Evolutionary conservation across 2,888 invertebrate species (phyloP), one percentile per base, ranked within the genome.

Genomic region (Subacronicta megacephala): DNA sequence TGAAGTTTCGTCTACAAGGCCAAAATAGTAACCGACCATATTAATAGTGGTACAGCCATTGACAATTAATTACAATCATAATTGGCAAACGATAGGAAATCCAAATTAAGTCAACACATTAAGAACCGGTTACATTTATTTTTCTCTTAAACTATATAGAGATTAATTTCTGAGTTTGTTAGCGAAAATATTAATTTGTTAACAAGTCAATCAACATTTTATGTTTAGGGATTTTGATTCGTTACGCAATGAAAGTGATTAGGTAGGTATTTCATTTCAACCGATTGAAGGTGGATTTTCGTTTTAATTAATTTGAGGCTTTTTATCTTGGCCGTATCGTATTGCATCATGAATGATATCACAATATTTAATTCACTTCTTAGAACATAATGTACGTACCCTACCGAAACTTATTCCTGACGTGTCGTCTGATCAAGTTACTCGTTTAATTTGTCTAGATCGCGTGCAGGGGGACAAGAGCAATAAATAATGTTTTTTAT

Each of bases 401-500:
- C 73, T 77, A 85, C 85, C 80, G 77, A 85, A 86, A 85, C 79
- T 78, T 80, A 84, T 80, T 78, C 80, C 68, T 76, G 71, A 75
- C 80, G 78, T 74, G 80, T 78, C 75, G 73, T 77, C 81, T 81
- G 89, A 90, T 93, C 93, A 91, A 83, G 91, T 93, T 92, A 91
- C 93, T 76, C 80, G 78, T 88, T 90, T 90, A 91, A 92, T 93
- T 93, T 92, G 92, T 93, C 90, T 89, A 91, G 90, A 90, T 90
- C 87, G 90, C 92, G 87, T 91, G 90, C 87, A 84, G 81, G 78
- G 80, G 78, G 87, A 87, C 89, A 87, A 81, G 78, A 66, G 83
- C 81, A 81, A 92, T 94, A 93, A 94, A 93, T 93, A 92, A 89
- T 85, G 87, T 87, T 87, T 89, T 88, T 92, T 92, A 92, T 93